These are phyloP conservation scores for Peromyscus eremicus DNA, from an alignment of 2,797 vertebrate genomes.

Conservation along the genomic window DNA sequence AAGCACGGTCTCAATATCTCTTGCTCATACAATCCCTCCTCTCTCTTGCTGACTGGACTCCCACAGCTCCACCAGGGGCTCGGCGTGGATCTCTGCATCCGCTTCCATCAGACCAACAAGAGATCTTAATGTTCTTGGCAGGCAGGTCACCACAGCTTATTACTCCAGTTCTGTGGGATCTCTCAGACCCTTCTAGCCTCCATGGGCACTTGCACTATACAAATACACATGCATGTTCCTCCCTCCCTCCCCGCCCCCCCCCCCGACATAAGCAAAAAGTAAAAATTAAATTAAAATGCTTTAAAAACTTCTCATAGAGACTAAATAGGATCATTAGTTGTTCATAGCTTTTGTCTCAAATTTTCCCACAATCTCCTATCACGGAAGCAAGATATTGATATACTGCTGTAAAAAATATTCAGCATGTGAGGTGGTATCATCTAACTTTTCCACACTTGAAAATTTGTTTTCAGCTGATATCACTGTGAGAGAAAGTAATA, in stretches of 20 bases:
- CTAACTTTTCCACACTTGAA: constrained; percentile 34
- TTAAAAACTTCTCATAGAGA: neutral
- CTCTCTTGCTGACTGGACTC: too few relatives aligned
- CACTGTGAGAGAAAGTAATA: neutral
- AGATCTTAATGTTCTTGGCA: neutral
- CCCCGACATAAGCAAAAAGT: neutral
- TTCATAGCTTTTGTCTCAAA: neutral
- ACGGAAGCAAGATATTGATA: neutral
- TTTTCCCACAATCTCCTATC: neutral
- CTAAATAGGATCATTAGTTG: neutral
- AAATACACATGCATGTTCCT: neutral
- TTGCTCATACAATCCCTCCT: too few relatives aligned
- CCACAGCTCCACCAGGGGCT: too few relatives aligned
- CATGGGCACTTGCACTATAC: too few relatives aligned
- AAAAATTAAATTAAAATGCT: neutral
- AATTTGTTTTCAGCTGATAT: neutral
- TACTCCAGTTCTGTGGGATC: neutral
- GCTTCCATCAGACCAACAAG: neutral
- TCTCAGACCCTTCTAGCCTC: neutral
- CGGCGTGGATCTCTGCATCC: too few relatives aligned
- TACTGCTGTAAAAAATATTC: neutral
- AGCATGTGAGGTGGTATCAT: neutral
- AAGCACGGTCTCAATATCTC: too few relatives aligned
- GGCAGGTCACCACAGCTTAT: neutral
- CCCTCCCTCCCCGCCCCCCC: too few relatives aligned